Evolutionary conservation across 1,140 invertebrate genomes (phyloP).

Genomic region (Potamilus streckersoni): DNA sequence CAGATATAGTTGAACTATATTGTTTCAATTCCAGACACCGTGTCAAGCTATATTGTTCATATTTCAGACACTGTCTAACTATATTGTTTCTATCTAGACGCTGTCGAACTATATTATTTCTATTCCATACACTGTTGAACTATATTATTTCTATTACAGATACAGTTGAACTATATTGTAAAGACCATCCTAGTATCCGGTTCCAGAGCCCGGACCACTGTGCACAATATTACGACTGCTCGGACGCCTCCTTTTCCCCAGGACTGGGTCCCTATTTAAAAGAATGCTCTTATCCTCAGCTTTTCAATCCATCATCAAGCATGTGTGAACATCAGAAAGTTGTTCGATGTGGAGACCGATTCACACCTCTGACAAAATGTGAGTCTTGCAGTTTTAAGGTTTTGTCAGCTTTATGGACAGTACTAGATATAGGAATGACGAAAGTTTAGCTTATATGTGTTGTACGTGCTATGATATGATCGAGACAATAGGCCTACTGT

Average conservation of each 20-base stretch:
- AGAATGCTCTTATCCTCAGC: constrained; percentile 48
- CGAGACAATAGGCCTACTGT: too few relatives aligned
- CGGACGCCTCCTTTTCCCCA: constrained; percentile 20
- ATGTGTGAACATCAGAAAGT: constrained; percentile 23
- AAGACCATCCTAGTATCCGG: constrained; percentile 40
- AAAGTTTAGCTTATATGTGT: too few relatives aligned
- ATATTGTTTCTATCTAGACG: constrained; percentile 28
- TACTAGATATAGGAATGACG: too few relatives aligned
- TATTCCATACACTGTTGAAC: too few relatives aligned
- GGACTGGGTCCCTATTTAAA: constrained; percentile 36
- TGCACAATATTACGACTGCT: constrained; percentile 50
- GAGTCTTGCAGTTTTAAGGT: constrained; percentile 6
- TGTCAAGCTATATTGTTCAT: not conserved
- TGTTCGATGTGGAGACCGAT: constrained; percentile 30
- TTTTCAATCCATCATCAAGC: constrained; percentile 39
- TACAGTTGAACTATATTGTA: constrained; percentile 39
- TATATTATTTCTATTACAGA: constrained; percentile 25
- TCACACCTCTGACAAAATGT: constrained; percentile 38
- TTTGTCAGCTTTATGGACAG: too few relatives aligned
- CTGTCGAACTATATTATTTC: too few relatives aligned
- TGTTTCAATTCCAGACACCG: constrained; percentile 20
- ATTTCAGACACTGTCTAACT: constrained; percentile 35
- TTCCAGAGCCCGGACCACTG: constrained; percentile 44
- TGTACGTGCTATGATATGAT: too few relatives aligned
- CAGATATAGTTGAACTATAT: constrained; percentile 38